Evolutionary conservation across 2,888 invertebrate species (phyloP), one percentile per base, ranked within the genome.

Genomic region (Ormyrus thymus): DNA sequence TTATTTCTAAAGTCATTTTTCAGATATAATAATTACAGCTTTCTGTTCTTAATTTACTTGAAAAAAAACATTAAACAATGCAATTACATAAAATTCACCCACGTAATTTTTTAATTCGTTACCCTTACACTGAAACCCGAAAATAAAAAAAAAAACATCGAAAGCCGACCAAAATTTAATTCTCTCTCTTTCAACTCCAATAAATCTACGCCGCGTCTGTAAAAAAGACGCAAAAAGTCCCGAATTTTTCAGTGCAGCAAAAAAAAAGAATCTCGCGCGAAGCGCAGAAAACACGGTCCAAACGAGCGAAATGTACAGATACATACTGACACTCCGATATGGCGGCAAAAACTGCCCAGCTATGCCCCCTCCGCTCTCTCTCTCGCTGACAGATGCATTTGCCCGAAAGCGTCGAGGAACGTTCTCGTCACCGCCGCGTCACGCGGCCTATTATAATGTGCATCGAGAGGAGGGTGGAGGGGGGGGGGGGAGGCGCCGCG

Each of bases 321-420:
- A 29, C 29, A 29, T 29, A 29, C 29, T 29, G 29, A 29, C 29
- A 29, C 29, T 29, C 29, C 29, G 29, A 29, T 29, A 29, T 29
- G 29, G 29, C 2, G 29, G 29, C 29, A 29, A 29, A 29, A 29
- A 29, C 29, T 29, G 29, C 4, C 29, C 29, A 29, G 29, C 29
- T 29, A 29, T 29, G 29, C 29, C 29, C 29, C 29, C 29, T 4
- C 29, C 13, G 11, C 53, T 55, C 55, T 55, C 78, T n/a, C 68
- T 70, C n/a, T 59, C 50, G 74, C 65, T 75, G 58, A 83, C 83
- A 83, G 70, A 79, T 79, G 79, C 79, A 75, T 79, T 79, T 70
- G 79, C 45, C 29, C 75, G 64, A 70, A 74, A 78, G 69, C 69
- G 65, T 69, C 51, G 61, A 46, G 68, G 50, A 68, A 58, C 50